phyloP scores from a whole-genome alignment of 2,113 vertebrate species.

The Hyaena hyaena region DNA sequence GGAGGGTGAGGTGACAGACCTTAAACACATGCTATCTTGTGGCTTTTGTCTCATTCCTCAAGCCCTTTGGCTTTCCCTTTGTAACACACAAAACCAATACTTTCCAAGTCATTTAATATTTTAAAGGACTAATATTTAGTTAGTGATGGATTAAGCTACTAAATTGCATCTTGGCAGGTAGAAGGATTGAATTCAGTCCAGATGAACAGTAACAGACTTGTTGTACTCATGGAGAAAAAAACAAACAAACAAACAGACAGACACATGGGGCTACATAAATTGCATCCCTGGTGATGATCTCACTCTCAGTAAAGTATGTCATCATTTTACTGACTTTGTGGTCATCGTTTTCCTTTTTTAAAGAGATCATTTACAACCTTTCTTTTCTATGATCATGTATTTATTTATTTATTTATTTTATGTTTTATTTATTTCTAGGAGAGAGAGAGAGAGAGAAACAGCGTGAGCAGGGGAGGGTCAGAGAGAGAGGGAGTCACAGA shows the following conservation, averaged over 20 bases:
- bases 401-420: neutral
- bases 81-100: neutral
- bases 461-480: too few species aligned
- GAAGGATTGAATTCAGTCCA: slow-evolving; percentile 1
- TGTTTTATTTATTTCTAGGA: too few species aligned
- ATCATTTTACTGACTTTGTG: neutral
- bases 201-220: neutral
- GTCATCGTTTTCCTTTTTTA: neutral
- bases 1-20: neutral
- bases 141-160: slow-evolving; percentile 6
- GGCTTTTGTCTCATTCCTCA: slow-evolving; percentile 58
- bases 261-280: neutral
- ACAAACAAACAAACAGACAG: neutral
- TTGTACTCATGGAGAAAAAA: neutral
- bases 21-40: slow-evolving; percentile 8
- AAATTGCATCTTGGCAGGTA: neutral
- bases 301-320: neutral
- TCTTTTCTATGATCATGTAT: neutral
- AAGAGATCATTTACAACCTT: neutral
- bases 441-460: too few species aligned
- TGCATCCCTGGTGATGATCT: neutral
- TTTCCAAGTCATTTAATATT: slow-evolving; percentile 58
- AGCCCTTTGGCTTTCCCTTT: neutral
- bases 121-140: slow-evolving; percentile 63
- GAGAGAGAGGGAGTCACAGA: too few species aligned